Evolutionary conservation across 2,113 vertebrate species (phyloP), one percentile per base, ranked within the genome.

Genomic region (Callopanchax toddi): DNA sequence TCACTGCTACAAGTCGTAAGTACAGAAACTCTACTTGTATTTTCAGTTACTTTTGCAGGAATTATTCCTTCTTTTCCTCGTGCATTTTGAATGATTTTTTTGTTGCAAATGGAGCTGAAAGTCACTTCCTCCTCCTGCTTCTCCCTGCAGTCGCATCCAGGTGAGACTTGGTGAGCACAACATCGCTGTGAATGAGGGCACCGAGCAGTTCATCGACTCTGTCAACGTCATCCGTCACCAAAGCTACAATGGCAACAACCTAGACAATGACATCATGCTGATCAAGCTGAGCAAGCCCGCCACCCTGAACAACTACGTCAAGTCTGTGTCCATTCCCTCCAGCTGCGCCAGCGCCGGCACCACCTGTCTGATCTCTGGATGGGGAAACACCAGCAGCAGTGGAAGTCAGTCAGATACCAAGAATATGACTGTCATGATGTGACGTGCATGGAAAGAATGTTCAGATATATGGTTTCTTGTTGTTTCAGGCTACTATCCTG

Each of bases 191-290:
- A 78, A 2, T 0, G 94, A 94, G n/a, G 86, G 87, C 34, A 85
- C 89, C 0, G 93, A 94, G 88, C 93, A 94, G 75, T 87, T 90
- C 72, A 88, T 92, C 36, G 36, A 37, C 1, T 90, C 93, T 0
- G 53, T 65, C 0, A 78, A 6, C 26, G 50, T 91, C 69, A 88
- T 94, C 89, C 84, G 50, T 3, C 93, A 95, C 37, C 91, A 92
- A 0, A 8, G 8, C 1, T 94, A 93, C 56, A 85, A 48, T 67
- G 73, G 82, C 29, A 12, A 17, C 49, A 91, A 62, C 79, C 91
- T 94, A 20, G 91, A 95, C 82, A 93, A 94, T 0, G 94, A 96
- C 91, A 92, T 96, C 89, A 95, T 96, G 95, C 79, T 96, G 64
- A 91, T 96, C 78, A 96, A 95, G 65, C 86, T 95, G 75, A 60